A percentile compares a stretch with the other conserved stretches of the same genome.
Conservation (phyloP, 2,888 invertebrate genomes). For the Ophraella communa region DNA sequence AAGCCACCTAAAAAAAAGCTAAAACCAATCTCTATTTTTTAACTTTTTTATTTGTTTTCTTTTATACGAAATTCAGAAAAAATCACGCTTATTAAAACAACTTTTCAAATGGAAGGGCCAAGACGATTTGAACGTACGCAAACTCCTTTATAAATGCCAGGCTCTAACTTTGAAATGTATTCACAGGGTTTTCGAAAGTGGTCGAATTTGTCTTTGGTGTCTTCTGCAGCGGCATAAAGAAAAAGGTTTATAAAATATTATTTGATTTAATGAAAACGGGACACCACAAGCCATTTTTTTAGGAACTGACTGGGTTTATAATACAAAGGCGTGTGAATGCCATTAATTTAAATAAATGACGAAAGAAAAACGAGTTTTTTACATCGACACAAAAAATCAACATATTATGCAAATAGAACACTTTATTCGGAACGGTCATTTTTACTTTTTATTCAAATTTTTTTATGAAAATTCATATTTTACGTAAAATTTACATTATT, state of each 20-base stretch:
- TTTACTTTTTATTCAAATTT: neutral
- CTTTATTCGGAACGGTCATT: neutral
- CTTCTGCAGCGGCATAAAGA: conserved; percentile 49
- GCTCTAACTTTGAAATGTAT: conserved; percentile 43
- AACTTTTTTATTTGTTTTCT: too few relatives aligned
- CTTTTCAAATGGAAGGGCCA: neutral
- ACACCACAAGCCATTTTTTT: conserved; percentile 44
- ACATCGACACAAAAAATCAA: neutral
- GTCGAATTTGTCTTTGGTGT: conserved; percentile 53
- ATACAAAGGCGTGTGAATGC: neutral
- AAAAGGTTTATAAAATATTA: conserved; percentile 55
- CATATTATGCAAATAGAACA: neutral
- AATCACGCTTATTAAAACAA: neutral
- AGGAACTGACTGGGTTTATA: conserved; percentile 44
- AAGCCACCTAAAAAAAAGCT: too few relatives aligned
- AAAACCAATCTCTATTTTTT: too few relatives aligned
- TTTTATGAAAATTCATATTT: too few relatives aligned
- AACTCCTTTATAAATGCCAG: conserved; percentile 49
- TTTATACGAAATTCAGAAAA: too few relatives aligned
- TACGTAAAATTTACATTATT: too few relatives aligned
- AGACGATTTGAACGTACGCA: conserved; percentile 26
- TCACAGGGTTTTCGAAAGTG: conserved; percentile 42
- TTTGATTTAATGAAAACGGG: conserved; percentile 56
- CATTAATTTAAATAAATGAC: neutral
- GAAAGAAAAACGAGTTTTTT: neutral